phyloP scores from a whole-genome alignment of 2,113 vertebrate species.

The Orthochromis malagaraziensis region DNA sequence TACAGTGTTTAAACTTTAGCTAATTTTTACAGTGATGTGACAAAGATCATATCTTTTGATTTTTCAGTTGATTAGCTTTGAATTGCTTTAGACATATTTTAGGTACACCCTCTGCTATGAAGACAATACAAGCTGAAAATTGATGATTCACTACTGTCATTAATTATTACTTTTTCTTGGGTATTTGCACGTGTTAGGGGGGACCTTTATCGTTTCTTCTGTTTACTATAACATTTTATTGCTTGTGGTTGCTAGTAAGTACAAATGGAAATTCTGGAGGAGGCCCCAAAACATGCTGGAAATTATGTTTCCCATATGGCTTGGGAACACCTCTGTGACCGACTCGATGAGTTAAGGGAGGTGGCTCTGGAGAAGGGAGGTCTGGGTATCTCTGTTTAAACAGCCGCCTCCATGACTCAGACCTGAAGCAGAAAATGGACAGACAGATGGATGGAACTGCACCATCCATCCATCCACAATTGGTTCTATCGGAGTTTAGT shows the following conservation, averaged over 20 bases:
- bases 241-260: background rate
- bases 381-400: background rate
- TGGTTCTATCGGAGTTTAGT: background rate
- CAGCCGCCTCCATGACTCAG: background rate
- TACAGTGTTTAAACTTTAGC: background rate
- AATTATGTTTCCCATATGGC: background rate
- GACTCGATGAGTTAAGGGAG: background rate
- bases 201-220: background rate
- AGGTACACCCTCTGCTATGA: background rate
- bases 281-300: background rate
- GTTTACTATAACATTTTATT: background rate
- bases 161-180: background rate
- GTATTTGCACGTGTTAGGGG: background rate
- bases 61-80: background rate
- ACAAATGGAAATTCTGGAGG: background rate
- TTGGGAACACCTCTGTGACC: background rate
- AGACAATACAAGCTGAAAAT: background rate
- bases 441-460: background rate
- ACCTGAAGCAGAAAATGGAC: background rate
- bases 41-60: background rate
- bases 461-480: background rate
- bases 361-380: background rate
- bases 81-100: background rate
- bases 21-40: background rate
- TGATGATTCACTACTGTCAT: background rate